Evolutionary conservation across 2,888 invertebrate species (phyloP).

Genomic region (Noctua janthe): DNA sequence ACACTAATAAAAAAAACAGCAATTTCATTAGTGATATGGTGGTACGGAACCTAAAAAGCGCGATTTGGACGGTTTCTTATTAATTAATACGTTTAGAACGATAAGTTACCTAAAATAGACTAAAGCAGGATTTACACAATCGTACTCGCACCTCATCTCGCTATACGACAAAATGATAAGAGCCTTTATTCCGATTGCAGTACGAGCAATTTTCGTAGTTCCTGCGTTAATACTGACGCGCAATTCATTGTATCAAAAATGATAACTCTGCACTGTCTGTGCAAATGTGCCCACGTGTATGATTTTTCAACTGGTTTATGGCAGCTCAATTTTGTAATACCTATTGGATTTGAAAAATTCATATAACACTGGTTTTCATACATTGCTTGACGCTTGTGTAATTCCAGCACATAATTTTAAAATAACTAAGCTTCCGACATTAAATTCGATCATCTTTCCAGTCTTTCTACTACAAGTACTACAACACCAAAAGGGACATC

Average conservation of each 20-base stretch:
- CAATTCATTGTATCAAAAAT: not conserved
- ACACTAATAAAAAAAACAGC: too few relatives aligned
- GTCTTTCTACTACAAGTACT: not conserved
- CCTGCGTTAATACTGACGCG: not conserved
- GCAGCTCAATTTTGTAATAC: not conserved
- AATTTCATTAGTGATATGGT: not conserved
- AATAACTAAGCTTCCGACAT: not conserved
- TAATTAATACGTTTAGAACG: not conserved
- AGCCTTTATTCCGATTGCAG: not conserved
- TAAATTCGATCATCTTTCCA: not conserved
- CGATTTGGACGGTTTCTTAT: not conserved
- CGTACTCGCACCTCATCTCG: not conserved
- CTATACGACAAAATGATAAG: not conserved
- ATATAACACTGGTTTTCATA: not conserved
- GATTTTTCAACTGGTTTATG: not conserved
- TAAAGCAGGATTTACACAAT: not conserved
- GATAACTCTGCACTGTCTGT: too few relatives aligned
- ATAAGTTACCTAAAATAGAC: not conserved
- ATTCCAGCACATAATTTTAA: constrained; percentile 3
- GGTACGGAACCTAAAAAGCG: not conserved
- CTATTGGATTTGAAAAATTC: not conserved
- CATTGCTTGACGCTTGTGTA: not conserved
- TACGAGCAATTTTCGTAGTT: not conserved
- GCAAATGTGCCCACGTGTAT: not conserved
- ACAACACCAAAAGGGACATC: not conserved